phyloP scores from a whole-genome alignment of 2,888 invertebrate species.

The Nomada ferruginata region DNA sequence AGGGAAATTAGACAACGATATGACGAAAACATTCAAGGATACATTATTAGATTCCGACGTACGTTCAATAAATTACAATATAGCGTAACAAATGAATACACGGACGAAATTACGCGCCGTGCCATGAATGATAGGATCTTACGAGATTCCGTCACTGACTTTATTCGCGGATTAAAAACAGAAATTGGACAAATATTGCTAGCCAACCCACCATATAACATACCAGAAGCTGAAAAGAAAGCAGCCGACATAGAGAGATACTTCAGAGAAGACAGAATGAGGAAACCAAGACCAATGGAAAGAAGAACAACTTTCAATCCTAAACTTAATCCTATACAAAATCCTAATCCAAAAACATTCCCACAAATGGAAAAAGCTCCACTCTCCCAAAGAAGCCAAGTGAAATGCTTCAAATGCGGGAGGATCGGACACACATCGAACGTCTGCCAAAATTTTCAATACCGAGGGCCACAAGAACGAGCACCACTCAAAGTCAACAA shows the following conservation, averaged over 20 bases:
- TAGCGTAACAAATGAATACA: background rate
- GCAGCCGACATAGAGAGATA: background rate
- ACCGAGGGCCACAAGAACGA: no score
- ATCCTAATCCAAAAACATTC: no score
- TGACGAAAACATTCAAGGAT: background rate
- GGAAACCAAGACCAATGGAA: no score
- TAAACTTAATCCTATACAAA: no score
- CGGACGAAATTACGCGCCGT: background rate
- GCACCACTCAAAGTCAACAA: no score
- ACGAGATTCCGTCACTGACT: constrained; percentile 6
- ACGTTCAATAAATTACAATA: background rate
- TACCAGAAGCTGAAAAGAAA: background rate
- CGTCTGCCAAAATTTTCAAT: no score
- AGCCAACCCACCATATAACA: constrained; percentile 2
- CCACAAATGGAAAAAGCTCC: no score
- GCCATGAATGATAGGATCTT: background rate
- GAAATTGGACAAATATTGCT: background rate
- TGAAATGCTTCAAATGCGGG: no score
- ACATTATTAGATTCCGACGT: background rate
- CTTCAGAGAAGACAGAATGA: no score
- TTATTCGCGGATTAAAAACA: background rate
- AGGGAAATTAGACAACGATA: background rate
- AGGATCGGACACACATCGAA: no score
- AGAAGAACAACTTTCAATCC: no score
- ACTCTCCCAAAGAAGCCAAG: no score